Conservation (phyloP, 1,140 invertebrate species). For the Penaeus chinensis region DNA sequence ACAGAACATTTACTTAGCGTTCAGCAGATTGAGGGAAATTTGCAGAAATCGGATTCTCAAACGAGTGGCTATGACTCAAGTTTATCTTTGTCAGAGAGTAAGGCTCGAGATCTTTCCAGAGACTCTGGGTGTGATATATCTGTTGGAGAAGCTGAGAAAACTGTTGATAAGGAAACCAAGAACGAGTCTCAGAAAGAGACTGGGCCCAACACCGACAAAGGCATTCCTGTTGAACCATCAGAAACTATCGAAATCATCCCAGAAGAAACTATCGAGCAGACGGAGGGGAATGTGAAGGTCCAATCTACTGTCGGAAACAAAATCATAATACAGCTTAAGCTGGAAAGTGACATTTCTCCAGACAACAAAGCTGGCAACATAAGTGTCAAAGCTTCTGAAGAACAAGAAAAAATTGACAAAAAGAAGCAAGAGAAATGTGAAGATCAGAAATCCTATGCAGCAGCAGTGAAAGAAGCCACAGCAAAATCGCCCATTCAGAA, state of each 20-base stretch:
- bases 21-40: conserved; percentile 20
- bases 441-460: background rate
- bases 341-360: too few species aligned
- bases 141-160: background rate
- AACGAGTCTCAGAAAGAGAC: too few species aligned
- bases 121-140: background rate
- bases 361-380: background rate
- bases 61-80: conserved; percentile 54
- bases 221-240: too few species aligned
- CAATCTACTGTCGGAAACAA: too few species aligned
- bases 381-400: too few species aligned
- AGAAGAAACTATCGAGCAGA: too few species aligned
- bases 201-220: too few species aligned
- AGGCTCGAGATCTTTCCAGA: background rate
- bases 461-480: background rate
- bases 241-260: too few species aligned
- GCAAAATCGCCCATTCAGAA: background rate
- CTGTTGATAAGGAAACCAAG: background rate
- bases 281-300: too few species aligned
- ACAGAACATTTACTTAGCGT: conserved; percentile 1
- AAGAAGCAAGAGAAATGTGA: background rate
- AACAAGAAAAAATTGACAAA: background rate
- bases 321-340: too few species aligned
- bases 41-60: conserved; percentile 54
- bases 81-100: conserved; percentile 35